Base-by-base conservation (phyloP, 2,888 invertebrate genomes). In the Maniola hyperantus region DNA sequence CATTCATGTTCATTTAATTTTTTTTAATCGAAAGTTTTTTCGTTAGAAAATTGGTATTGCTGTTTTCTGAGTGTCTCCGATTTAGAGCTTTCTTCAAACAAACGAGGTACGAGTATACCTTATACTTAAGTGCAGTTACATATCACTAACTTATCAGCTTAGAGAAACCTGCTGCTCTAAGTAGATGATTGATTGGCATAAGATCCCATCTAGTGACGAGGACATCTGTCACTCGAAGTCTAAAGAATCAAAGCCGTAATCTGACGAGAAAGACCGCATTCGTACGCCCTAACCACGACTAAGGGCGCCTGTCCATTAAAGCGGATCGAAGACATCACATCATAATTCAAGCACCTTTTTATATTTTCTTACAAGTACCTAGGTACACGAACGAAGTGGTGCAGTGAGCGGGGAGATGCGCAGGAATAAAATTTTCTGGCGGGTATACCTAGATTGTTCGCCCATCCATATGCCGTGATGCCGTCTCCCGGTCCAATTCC, bases 171-270 rank as follows among this genome's bases (percentile, higher is more conserved):
- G 20, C 57, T 13, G 42, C 8, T 10, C 18, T 8, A 0, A 10
- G 18, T 18, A 20, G 50, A 55, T 57, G 57, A 57, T 57, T 39
- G 57, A 42, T 42, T 39, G 39, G 36, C 55, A 55, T 55, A 11
- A 5, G 15, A 55, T 55, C 39, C 18, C 11, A 55, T 39, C 55
- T 39, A 55, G 18, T 39, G 39, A 20, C 55, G 39, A 39, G 20
- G 55, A 39, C 55, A 55, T 39, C 18, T 55, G 55, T 39, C 39
- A 55, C 36, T 55, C 55, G 39, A 55, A 39, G 55, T n/a, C 8
- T 20, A 18, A 20, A 39, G 5, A 36, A 55, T 55, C 20, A 8
- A 18, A 18, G 36, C 10, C 8, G 39, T 39, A 18, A 55, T 55
- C 55, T 39, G 18, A 55, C 18, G 36, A 11, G 55, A 15, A 18